Base-by-base conservation (phyloP, 2,888 invertebrate genomes). In the Metacarcinus magister region DNA sequence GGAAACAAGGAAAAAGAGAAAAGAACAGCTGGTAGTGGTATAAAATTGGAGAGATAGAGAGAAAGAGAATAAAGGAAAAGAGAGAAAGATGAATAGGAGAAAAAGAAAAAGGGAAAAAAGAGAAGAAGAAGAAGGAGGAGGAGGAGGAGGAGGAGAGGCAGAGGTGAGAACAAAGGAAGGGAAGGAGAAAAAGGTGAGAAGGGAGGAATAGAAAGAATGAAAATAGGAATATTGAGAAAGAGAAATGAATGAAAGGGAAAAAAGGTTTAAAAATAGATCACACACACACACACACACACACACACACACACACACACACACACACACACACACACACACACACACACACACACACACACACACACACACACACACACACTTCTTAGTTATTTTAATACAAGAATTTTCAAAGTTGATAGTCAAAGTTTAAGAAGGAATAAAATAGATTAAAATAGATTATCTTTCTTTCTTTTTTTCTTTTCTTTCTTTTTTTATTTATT, bases 311-410 rank as follows among this genome's bases (percentile, higher is more conserved):
- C 92, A 48, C 23, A 92, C 46, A 48, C 44, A 48, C 48, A 92
- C 48, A 48, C 48, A 48, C 44, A 92, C 48, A 48, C 48, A 92
- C 44, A 44, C 92, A 92, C 46, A 43, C 46, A 43, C 48, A 92
- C 46, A 28, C 5, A 92, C 46, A 92, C 46, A 46, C 92, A 92
- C 92, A 92, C 92, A 92, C 92, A n/a, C n/a, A 92, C 92, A 92
- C 92, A 92, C 46, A 46, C 46, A 92, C 46, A 16, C 46, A 48
- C 1, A 92, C 91, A 46, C 46, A 48, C 39, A 39, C 2, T 39
- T 39, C 39, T 39, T 39, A 39, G 39, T 1, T 39, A 39, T 39
- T 39, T 39, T 39, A 39, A 39, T 39, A 39, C 39, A 39, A 39
- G 39, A 39, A 39, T 39, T 39, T 39, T 39, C 2, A 48, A 48